Evolutionary conservation across 1,140 invertebrate genomes (phyloP).

Genomic region (Oncopodura yosiiana): DNA sequence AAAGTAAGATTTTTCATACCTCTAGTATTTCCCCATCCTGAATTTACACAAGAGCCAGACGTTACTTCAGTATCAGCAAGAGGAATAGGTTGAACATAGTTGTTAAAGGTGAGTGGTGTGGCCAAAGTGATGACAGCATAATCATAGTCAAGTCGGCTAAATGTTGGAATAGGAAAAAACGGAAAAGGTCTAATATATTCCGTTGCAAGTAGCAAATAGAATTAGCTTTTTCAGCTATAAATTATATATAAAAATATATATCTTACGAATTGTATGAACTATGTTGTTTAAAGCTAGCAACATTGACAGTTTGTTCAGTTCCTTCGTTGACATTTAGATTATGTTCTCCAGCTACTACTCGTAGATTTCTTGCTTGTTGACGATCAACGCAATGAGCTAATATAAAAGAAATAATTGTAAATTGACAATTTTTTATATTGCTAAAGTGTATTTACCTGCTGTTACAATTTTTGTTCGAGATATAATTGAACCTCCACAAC

Average conservation of each 20-base stretch:
- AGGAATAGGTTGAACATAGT: conserved; percentile 4
- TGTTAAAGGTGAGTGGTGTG: conserved; percentile 8
- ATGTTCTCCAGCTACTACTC: conserved; percentile 40
- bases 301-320: conserved; percentile 41
- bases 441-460: too few species aligned
- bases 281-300: conserved; percentile 43
- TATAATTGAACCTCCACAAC: conserved; percentile 6
- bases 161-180: neutral
- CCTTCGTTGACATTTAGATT: conserved; percentile 38
- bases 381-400: conserved; percentile 3
- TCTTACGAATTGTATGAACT: conserved; percentile 45
- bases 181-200: too few species aligned
- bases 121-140: conserved; percentile 30
- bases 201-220: too few species aligned
- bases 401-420: neutral
- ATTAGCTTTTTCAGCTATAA: too few species aligned
- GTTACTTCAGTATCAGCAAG: conserved; percentile 8
- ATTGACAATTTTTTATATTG: too few species aligned
- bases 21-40: conserved; percentile 15
- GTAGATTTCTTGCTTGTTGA: conserved; percentile 16
- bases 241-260: too few species aligned
- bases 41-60: neutral
- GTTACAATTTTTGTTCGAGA: conserved; percentile 9
- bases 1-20: neutral
- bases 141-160: conserved; percentile 34